Evolutionary conservation across 2,888 invertebrate genomes (phyloP), one percentile per base, ranked within the genome.

Genomic region (Phoenoteleia sp.): DNA sequence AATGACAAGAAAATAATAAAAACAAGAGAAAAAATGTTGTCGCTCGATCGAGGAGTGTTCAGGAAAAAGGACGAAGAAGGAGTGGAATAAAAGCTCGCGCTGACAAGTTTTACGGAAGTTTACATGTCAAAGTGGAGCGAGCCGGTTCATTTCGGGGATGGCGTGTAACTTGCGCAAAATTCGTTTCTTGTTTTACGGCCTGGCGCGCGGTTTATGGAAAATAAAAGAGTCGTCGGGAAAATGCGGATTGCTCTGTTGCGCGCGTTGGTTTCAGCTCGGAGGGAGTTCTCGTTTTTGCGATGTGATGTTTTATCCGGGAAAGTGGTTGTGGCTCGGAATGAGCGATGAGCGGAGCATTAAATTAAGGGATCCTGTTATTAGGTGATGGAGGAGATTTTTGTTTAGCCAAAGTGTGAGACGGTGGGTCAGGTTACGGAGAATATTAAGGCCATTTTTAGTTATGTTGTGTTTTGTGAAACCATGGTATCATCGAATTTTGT

Each of bases 101-200:
- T 54, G 69, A 62, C 60, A 42, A 76, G 58, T 27, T 64, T 66
- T 58, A 36, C 21, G 19, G 19, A 47, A 72, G 71, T 79, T 75
- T 75, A 79, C 33, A 67, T 69, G 60, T 75, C 81, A 67, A 74
- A 74, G 66, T 74, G 11, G 36, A 25, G 56, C 23, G 52, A 56
- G 64, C 58, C 56, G n/a, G 74, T 75, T 75, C 67, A 62, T 74
- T 81, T 69, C 23, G 33, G 75, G 60, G 47, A 52, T 58, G 33
- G 29, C 36, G 58, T 72, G 71, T 72, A 80, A 74, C 45, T 74
- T 66, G 66, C 42, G 72, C 36, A 49, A 72, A 67, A 74, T 81
- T 71, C 80, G 49, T 80, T 80, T 80, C 72, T 72, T 71, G 52
- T 58, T 72, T 80, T 72, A 71, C 47, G 62, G 33, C 47, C 72